These are phyloP conservation scores for Saccopteryx leptura DNA, from an alignment of 2,113 vertebrate genomes.

Conservation along the genomic window DNA sequence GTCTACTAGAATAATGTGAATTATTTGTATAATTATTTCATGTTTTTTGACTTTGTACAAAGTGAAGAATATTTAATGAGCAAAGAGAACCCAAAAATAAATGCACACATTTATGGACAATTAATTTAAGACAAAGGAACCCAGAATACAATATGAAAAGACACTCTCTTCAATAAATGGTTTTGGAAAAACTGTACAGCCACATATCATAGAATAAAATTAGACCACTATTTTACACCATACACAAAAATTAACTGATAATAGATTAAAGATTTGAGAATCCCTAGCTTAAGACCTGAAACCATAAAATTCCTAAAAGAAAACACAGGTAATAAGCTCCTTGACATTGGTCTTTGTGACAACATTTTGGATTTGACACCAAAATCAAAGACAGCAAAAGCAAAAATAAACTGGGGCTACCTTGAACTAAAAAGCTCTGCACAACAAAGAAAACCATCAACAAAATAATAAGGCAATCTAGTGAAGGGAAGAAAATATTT, in stretches of 20 bases:
- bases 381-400: background rate
- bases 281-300: background rate
- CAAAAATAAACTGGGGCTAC: background rate
- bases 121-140: background rate
- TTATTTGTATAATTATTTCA: slow-evolving; percentile 46
- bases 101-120: background rate
- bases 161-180: background rate
- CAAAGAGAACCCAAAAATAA: background rate
- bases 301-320: background rate
- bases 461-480: background rate
- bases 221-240: background rate
- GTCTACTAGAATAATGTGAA: slow-evolving; percentile 24
- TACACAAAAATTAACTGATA: background rate
- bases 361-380: background rate
- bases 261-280: background rate
- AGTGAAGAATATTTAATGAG: slow-evolving; percentile 5
- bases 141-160: background rate
- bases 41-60: slow-evolving; percentile 17
- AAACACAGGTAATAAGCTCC: background rate
- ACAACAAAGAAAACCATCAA: background rate
- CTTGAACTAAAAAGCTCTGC: background rate
- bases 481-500: too few species aligned
- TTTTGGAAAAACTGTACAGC: background rate
- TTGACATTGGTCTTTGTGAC: background rate
- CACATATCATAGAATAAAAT: background rate